Percentiles rank a stretch among this genome's conserved stretches.
Conservation (phyloP, 2,797 vertebrate genomes). For the Orientallactaga sibirica region DNA sequence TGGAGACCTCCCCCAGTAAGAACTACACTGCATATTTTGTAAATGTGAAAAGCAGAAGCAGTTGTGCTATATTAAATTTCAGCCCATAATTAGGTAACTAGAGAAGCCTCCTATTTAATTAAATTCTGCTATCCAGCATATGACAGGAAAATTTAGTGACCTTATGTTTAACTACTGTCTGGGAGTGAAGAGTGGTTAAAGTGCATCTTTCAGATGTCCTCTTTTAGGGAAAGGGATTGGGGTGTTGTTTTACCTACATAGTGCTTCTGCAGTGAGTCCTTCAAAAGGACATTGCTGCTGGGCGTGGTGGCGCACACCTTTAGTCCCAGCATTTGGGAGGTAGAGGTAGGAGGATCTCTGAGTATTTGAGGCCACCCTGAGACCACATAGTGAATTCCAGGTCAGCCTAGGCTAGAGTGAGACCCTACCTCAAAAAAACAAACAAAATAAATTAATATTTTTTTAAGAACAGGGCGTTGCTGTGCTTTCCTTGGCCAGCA, state of each 20-base stretch:
- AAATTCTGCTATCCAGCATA: slow-evolving; percentile 21
- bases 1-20: background rate
- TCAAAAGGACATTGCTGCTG: background rate
- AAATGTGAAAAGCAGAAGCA: slow-evolving; percentile 48
- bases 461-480: background rate
- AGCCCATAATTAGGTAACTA: slow-evolving; percentile 59
- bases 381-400: no score
- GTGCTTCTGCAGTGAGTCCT: background rate
- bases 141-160: slow-evolving; percentile 49
- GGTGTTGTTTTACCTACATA: background rate
- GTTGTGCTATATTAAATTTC: slow-evolving; percentile 45
- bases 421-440: no score
- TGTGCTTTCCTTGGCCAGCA: background rate
- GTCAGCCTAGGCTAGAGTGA: no score
- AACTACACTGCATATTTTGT: background rate
- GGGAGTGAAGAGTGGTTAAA: background rate
- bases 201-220: background rate
- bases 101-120: slow-evolving; percentile 65
- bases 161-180: background rate
- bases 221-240: background rate
- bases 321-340: no score
- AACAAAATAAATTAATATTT: no score
- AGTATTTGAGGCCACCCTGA: no score
- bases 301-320: no score
- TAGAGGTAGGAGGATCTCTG: no score